A percentile compares a stretch with the other conserved stretches of the same genome.
Evolutionary conservation across 2,888 invertebrate species (phyloP).

Genomic region (Pachycephus smyrnensis): DNA sequence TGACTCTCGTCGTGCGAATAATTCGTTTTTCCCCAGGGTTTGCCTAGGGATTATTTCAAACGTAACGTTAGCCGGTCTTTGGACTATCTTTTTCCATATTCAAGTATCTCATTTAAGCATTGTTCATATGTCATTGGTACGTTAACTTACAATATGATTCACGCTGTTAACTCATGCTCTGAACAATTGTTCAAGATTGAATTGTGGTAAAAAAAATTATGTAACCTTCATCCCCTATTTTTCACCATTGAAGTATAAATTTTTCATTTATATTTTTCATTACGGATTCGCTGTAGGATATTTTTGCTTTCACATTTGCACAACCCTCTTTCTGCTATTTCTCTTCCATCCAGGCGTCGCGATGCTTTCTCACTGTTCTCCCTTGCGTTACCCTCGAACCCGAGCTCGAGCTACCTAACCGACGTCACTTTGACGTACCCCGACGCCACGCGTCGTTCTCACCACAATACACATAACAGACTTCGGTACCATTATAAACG

Average conservation of each 20-base stretch:
- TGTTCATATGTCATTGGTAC: background rate
- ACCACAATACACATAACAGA: background rate
- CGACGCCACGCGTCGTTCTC: background rate
- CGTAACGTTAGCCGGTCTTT: background rate
- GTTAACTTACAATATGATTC: background rate
- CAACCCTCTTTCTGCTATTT: background rate
- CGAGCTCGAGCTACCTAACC: background rate
- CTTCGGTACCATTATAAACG: background rate
- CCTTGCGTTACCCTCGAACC: background rate
- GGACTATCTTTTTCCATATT: background rate
- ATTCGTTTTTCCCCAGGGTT: background rate
- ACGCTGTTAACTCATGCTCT: background rate
- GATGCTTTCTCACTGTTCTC: background rate
- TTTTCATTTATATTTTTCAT: slow-evolving; percentile 48
- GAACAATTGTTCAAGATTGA: background rate
- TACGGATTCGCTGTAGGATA: background rate
- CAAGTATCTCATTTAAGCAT: background rate
- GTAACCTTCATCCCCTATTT: slow-evolving; percentile 22
- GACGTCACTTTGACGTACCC: background rate
- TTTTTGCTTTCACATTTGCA: background rate
- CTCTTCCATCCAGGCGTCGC: background rate
- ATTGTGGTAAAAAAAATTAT: background rate
- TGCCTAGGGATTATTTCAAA: background rate
- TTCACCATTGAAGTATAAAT: slow-evolving; percentile 41
- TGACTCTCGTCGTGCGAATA: background rate